Base-by-base conservation (phyloP, 2,797 vertebrate species). In the Cryptoprocta ferox region DNA sequence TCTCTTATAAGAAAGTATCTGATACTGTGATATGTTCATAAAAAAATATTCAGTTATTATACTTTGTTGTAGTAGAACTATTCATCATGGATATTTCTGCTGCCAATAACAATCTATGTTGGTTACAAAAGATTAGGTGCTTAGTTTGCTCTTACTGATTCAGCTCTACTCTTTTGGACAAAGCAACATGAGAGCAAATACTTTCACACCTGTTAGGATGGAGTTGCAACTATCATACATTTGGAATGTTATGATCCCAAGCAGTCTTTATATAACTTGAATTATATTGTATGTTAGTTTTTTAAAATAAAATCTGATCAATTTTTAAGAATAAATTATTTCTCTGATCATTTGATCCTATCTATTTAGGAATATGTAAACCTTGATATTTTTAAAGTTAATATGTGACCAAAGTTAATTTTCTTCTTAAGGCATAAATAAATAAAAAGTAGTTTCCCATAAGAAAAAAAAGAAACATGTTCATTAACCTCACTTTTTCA, bases 321-420 rank as follows among this genome's bases (percentile, higher is more conserved):
- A 1, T 94, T 98, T 97, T 97, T 97, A 97, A 91, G 92, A 97
- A 92, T 75, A 93, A 96, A 90, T 94, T 95, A 96, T 87, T 97
- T 98, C 89, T 97, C 70, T 97, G 81, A 70, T 97, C 30, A 75
- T 98, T 98, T 97, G 97, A 87, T 96, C 89, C 59, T 96, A 56
- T 56, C 56, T 56, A 76, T 86, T 86, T 96, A 95, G 61, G 90
- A 97, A 93, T 96, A 95, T 95, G 96, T 98, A 92, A 95, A 97
- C 96, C 89, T 91, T 91, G 71, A 66, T 96, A 48, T 81, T 93
- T 95, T 95, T 56, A 63, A 93, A 48, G 76, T 97, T 97, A 96
- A 94, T 81, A 85, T 97, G 96, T 98, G 97, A 97, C 96, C 97
- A 97, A 95, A 97, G 93, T 97, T 98, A 81, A 56, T 96, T 97